A percentile compares a stretch with the other conserved stretches of the same genome.
Conservation (phyloP, 2,113 vertebrate species). For the Pleuronectes platessa region DNA sequence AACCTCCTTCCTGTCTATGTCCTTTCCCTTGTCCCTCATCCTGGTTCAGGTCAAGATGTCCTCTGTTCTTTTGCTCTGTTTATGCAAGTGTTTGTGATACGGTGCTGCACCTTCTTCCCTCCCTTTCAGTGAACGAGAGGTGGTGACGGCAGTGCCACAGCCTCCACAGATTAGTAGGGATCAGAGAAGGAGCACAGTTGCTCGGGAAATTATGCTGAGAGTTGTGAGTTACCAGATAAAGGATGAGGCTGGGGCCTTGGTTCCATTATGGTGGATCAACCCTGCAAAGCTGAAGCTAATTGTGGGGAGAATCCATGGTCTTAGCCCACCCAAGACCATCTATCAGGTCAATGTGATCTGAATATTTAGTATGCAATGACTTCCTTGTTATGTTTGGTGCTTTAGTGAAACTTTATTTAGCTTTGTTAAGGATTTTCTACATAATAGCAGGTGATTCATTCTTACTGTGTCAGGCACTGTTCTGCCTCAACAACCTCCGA, state of each 20-base stretch:
- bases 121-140: constrained; percentile 42
- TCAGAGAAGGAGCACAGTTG: constrained; percentile 52
- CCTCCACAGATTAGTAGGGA: constrained; percentile 62
- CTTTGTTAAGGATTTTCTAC: neutral
- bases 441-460: too few relatives aligned
- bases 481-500: neutral
- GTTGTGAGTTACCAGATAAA: constrained; percentile 55
- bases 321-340: constrained; percentile 26
- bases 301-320: constrained; percentile 27
- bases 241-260: constrained; percentile 50
- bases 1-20: constrained; percentile 63
- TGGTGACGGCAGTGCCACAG: constrained; percentile 52
- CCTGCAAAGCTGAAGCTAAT: constrained; percentile 48
- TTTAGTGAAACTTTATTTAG: neutral
- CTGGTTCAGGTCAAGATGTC: constrained; percentile 86
- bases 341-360: constrained; percentile 1
- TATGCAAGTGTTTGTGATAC: constrained; percentile 74
- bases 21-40: constrained; percentile 68
- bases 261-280: constrained; percentile 52
- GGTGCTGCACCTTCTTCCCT: constrained; percentile 39
- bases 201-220: constrained; percentile 59
- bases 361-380: neutral
- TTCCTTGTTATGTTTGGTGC: neutral
- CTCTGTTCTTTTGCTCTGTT: constrained; percentile 74
- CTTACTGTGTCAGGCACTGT: neutral